A percentile compares a stretch with the other conserved stretches of the same genome.
Evolutionary conservation across 2,888 invertebrate species (phyloP).

Genomic region (Cyaniris semiargus): DNA sequence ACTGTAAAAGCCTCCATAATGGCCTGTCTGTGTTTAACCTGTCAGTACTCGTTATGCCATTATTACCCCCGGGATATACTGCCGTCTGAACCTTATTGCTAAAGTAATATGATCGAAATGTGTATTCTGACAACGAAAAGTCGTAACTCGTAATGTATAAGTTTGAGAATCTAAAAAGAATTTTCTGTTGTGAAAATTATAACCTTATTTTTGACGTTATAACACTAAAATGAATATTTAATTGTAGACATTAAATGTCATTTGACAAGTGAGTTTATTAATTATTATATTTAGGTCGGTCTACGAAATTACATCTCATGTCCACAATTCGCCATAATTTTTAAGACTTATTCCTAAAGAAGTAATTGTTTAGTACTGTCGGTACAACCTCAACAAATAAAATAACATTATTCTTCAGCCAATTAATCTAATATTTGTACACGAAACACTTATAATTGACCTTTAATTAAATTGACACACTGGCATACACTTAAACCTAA

Average conservation of each 20-base stretch:
- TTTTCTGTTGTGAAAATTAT: not conserved
- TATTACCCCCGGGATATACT: constrained; percentile 18
- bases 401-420: too few species aligned
- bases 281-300: too few species aligned
- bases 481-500: not conserved
- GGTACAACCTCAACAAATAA: too few species aligned
- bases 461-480: not conserved
- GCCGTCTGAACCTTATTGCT: not conserved
- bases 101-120: not conserved
- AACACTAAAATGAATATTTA: too few species aligned
- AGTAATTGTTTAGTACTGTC: too few species aligned
- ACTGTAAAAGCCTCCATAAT: constrained; percentile 45
- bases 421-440: too few species aligned
- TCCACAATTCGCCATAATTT: too few species aligned
- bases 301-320: too few species aligned
- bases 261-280: too few species aligned
- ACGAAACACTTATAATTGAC: not conserved
- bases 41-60: constrained; percentile 22
- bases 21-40: constrained; percentile 39
- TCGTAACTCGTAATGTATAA: not conserved
- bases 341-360: too few species aligned
- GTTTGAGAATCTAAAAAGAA: not conserved
- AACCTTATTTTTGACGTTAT: too few species aligned
- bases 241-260: too few species aligned
- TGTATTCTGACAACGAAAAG: not conserved